Base-by-base conservation (phyloP, 2,888 invertebrate genomes). In the Euplagia quadripunctaria region DNA sequence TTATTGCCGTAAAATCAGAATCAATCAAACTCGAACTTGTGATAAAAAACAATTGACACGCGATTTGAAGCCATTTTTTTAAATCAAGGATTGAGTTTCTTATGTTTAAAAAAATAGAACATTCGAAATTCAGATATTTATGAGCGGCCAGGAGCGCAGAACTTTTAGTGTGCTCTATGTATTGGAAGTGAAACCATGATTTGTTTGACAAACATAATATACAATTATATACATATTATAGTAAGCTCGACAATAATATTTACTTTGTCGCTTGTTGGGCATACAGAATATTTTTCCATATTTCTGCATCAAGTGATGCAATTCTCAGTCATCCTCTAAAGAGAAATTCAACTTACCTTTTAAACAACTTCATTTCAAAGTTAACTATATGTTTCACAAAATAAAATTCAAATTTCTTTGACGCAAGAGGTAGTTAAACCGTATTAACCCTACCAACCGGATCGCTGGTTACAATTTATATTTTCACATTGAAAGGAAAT, bases 401-500 rank as follows among this genome's bases (percentile, higher is more conserved):
- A 42, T 68, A 75, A 12, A 58, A 46, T 49, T 52, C 14, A 74
- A 61, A 31, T 65, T 71, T 9, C 64, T 14, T 9, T 73, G 63
- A 5, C n/a, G 0, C 4, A 6, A 31, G 17, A 4, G n/a, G 12
- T 49, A 76, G 80, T 83, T 77, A 81, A 70, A 72, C 68, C 71
- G 52, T 78, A 84, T 80, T 81, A 70, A 77, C 78, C 79, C 80
- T 84, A 74, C 73, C 64, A 82, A 77, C 81, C 20, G 71, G 80
- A 87, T 85, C 76, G 75, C 85, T 87, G 86, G 85, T 88, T 87
- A 88, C 90, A 87, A 87, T 88, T 87, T 90, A 86, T 89, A 87
- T 86, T 91, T 88, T 91, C 87, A 85, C 88, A 85, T 83, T 74
- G 83, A 81, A 85, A 72, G 72, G 82, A 82, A 80, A 85, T 85